Percentiles rank a stretch among this genome's conserved stretches.
phyloP scores from a whole-genome alignment of 2,113 vertebrate species.

The Cavia aperea region DNA sequence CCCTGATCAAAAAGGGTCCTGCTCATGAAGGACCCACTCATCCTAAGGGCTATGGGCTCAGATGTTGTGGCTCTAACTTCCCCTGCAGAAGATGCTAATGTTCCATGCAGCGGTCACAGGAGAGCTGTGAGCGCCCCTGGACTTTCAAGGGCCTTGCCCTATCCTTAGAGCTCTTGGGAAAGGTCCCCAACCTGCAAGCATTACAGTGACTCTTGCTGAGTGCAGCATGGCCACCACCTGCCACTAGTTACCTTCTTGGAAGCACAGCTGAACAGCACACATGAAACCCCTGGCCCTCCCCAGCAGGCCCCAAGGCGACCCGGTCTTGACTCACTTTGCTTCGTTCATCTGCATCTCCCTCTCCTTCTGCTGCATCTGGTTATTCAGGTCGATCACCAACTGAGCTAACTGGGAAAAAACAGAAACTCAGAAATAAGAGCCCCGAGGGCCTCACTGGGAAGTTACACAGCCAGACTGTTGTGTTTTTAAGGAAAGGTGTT shows the following conservation, averaged over 20 bases:
- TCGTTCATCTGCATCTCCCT: conserved; percentile 93
- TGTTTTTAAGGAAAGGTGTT: not conserved
- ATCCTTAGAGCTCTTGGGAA: not conserved
- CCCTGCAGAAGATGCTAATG: not conserved
- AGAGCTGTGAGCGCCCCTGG: not conserved
- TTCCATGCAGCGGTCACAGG: accelerated
- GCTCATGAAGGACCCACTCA: not conserved
- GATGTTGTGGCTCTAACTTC: accelerated
- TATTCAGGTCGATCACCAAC: conserved; percentile 94
- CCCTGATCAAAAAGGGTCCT: not conserved
- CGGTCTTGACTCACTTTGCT: conserved; percentile 83
- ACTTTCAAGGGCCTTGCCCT: not conserved
- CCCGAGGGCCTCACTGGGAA: not conserved
- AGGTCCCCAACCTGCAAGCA: not conserved
- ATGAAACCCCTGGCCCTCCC: not conserved
- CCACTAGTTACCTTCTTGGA: not conserved
- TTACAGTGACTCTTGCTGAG: not conserved
- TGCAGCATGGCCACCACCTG: not conserved
- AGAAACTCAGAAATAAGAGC: not conserved
- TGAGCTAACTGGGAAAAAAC: conserved; percentile 85
- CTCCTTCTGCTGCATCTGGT: conserved; percentile 95
- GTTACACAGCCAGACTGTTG: not conserved
- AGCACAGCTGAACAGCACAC: not conserved
- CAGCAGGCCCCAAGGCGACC: not conserved
- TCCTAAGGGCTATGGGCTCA: not conserved